Conservation (phyloP, 2,797 vertebrate species). For the Aldrovandia affinis region DNA sequence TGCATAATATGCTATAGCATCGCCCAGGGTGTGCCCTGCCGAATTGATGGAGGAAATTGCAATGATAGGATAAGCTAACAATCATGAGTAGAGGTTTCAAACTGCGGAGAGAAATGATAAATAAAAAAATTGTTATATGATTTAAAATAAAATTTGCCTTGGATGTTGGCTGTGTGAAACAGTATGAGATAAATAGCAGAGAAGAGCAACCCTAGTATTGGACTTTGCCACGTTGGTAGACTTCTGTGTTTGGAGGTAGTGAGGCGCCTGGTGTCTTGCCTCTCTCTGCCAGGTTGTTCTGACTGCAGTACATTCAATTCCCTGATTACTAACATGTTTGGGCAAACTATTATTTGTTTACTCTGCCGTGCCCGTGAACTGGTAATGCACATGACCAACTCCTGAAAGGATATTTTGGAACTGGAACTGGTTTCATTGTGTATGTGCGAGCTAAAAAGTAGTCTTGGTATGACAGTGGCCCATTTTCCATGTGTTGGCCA, state of each 20-base stretch:
- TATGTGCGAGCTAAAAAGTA: not conserved
- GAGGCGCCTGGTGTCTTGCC: not conserved
- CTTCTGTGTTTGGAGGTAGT: not conserved
- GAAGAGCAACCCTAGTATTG: not conserved
- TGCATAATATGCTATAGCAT: too few species aligned
- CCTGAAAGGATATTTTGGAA: not conserved
- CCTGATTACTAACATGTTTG: not conserved
- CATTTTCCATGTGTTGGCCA: not conserved
- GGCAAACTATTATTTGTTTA: not conserved
- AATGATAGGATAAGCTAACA: too few species aligned
- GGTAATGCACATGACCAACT: not conserved
- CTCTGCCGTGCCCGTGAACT: not conserved
- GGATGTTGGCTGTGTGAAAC: not conserved
- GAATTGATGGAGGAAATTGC: too few species aligned
- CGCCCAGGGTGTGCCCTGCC: too few species aligned
- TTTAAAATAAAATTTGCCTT: too few species aligned
- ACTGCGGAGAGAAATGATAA: too few species aligned
- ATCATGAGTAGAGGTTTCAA: too few species aligned
- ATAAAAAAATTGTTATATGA: too few species aligned
- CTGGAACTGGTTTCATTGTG: not conserved
- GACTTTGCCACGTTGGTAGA: not conserved
- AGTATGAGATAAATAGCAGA: not conserved
- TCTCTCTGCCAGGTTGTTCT: not conserved
- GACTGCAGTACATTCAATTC: not conserved
- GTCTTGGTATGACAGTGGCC: not conserved